Conservation (phyloP, 2,113 vertebrate genomes). For the Indicator maculatus region DNA sequence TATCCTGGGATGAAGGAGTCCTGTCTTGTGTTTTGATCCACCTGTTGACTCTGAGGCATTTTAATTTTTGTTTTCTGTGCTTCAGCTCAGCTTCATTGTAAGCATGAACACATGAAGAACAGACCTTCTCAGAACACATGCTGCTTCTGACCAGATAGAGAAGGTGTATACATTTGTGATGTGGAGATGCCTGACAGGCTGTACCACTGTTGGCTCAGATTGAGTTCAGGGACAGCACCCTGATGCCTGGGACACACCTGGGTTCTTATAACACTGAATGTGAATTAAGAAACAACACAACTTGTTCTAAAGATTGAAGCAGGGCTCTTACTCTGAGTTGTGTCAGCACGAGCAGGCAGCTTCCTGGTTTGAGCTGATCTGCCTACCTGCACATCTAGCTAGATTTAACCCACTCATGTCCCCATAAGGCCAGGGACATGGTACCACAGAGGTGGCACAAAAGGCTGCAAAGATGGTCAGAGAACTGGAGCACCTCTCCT, state of each 20-base stretch:
- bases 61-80: neutral
- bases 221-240: neutral
- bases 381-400: neutral
- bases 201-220: neutral
- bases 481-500: too few relatives aligned
- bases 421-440: neutral
- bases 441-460: neutral
- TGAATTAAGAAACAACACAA: neutral
- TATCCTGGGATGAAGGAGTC: neutral
- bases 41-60: neutral
- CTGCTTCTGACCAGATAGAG: neutral
- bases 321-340: neutral
- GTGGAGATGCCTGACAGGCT: neutral
- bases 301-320: neutral
- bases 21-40: neutral
- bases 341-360: neutral
- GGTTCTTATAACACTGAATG: neutral
- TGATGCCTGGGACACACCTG: neutral
- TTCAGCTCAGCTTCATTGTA: neutral
- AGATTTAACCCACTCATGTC: neutral
- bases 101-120: neutral
- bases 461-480: too few relatives aligned
- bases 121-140: neutral
- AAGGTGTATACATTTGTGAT: neutral
- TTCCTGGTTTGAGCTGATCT: neutral